These are phyloP conservation scores for Proisotoma minuta DNA, from an alignment of 2,888 invertebrate species.

Conservation along the genomic window DNA sequence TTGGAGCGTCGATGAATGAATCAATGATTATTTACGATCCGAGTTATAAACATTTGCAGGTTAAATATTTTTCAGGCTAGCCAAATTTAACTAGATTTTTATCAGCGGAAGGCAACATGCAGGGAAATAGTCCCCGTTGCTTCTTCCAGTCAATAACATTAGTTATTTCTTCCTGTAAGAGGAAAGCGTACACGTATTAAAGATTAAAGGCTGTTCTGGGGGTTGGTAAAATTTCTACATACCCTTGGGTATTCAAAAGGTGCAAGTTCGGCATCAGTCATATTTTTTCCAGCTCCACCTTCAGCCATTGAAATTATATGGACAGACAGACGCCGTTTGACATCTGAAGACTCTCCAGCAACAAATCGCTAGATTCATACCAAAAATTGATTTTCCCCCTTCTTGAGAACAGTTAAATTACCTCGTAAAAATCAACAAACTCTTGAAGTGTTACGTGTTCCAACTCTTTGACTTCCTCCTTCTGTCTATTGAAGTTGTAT, in stretches of 20 bases:
- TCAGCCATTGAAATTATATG: constrained; percentile 23
- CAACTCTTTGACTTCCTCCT: constrained; percentile 16
- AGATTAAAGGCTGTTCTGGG: neutral
- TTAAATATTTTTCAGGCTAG: too few species aligned
- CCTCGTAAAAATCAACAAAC: constrained; percentile 13
- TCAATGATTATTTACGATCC: too few species aligned
- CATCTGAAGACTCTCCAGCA: neutral
- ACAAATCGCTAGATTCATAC: neutral
- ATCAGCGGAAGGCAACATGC: too few species aligned
- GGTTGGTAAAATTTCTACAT: neutral
- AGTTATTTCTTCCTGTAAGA: neutral
- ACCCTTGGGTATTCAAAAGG: neutral
- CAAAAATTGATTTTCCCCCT: neutral
- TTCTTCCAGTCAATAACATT: neutral
- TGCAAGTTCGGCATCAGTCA: neutral
- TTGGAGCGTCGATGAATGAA: too few species aligned
- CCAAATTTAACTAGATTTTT: too few species aligned
- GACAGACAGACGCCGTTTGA: constrained; percentile 6
- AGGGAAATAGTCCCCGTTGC: neutral
- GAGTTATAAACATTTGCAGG: too few species aligned
- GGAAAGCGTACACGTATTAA: neutral
- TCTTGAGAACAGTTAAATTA: neutral
- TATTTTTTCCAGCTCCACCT: neutral
- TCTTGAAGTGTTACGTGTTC: constrained; percentile 13
- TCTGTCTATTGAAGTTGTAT: constrained; percentile 14